phyloP scores from a whole-genome alignment of 2,888 invertebrate genomes.

The Heliothis peltigera region DNA sequence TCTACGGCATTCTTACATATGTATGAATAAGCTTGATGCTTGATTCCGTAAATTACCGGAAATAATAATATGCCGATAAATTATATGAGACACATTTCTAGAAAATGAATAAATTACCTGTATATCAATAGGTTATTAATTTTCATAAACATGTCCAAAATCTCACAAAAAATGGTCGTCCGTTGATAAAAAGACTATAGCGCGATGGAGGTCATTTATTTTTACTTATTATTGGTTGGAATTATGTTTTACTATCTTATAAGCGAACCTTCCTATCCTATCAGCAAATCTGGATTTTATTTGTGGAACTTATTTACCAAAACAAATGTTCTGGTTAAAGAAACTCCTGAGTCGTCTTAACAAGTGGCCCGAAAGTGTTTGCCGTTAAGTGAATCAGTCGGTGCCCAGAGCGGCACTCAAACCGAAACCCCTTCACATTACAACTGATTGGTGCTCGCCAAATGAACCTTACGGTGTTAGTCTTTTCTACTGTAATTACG shows the following conservation, averaged over 20 bases:
- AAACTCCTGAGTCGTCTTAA: slow-evolving; percentile 38
- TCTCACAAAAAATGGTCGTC: no score
- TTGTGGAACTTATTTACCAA: slow-evolving; percentile 20
- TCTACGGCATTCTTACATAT: neutral
- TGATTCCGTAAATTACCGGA: no score
- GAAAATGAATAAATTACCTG: no score
- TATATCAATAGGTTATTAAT: no score
- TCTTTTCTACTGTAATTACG: slow-evolving; percentile 89
- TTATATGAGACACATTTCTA: no score
- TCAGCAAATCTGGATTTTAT: slow-evolving; percentile 4
- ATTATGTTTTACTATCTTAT: no score
- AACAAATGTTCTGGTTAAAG: slow-evolving; percentile 27
- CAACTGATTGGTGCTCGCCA: slow-evolving; percentile 82
- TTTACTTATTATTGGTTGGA: no score
- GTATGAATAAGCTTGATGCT: no score
- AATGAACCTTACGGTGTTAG: slow-evolving; percentile 88
- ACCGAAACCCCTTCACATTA: slow-evolving; percentile 80
- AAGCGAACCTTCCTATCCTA: neutral
- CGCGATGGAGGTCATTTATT: no score
- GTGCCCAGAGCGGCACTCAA: slow-evolving; percentile 73
- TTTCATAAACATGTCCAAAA: no score
- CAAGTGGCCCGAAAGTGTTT: slow-evolving; percentile 72
- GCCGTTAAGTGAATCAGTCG: slow-evolving; percentile 78
- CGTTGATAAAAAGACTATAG: no score
- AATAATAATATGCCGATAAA: no score